Conservation (phyloP, 23 tunicate species). For the Halocynthia aurantium region DNA sequence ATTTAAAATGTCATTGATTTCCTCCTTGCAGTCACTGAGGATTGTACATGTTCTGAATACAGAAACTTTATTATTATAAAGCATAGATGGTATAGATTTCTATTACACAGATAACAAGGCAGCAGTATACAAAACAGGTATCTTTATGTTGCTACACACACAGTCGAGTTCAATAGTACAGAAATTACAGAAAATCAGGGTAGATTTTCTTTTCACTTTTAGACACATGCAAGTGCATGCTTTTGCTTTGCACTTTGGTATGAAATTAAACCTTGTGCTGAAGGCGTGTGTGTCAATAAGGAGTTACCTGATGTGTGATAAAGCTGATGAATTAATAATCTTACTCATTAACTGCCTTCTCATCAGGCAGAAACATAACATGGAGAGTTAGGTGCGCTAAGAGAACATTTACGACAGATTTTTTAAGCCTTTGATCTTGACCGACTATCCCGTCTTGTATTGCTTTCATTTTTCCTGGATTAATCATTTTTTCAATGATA, state of each 20-base stretch:
- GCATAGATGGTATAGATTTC: not conserved
- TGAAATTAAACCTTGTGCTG: too few relatives aligned
- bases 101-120: not conserved
- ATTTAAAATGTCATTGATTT: not conserved
- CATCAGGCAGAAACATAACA: not conserved
- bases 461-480: slow-evolving; percentile 4
- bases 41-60: not conserved
- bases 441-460: slow-evolving; percentile 3
- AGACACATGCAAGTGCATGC: too few relatives aligned
- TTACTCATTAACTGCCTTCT: not conserved
- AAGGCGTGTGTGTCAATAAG: too few relatives aligned
- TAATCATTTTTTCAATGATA: too few relatives aligned
- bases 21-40: not conserved
- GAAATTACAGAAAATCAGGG: not conserved
- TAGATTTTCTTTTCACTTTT: too few relatives aligned
- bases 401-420: not conserved
- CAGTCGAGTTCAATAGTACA: not conserved
- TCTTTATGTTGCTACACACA: not conserved
- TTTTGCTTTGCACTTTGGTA: too few relatives aligned
- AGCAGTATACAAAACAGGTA: not conserved
- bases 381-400: not conserved
- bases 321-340: not conserved
- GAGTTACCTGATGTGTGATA: too few relatives aligned
- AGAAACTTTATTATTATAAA: not conserved
- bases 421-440: not conserved